Conservation (phyloP, 1,140 invertebrate genomes). For the Solen grandis region DNA sequence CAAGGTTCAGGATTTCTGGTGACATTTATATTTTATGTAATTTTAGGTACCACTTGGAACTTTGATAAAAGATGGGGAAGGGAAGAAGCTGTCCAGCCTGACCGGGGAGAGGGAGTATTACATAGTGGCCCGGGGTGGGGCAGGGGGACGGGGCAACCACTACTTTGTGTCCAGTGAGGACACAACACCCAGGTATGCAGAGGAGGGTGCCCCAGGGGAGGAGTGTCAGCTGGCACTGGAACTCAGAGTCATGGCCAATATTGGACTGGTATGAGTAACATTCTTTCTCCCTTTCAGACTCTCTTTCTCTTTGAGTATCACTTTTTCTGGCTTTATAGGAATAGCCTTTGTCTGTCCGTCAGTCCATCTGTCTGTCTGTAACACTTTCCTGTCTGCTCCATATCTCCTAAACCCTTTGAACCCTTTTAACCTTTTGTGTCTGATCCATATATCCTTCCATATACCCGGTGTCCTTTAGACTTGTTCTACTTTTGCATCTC, state of each 20-base stretch:
- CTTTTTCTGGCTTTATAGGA: neutral
- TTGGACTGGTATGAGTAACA: constrained; percentile 88
- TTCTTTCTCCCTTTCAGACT: neutral
- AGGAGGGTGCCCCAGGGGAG: constrained; percentile 94
- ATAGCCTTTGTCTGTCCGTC: constrained; percentile 11
- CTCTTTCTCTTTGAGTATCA: neutral
- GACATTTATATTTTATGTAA: no score
- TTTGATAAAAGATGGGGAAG: constrained; percentile 85
- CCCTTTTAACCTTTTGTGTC: no score
- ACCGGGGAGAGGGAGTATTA: constrained; percentile 89
- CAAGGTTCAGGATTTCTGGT: no score
- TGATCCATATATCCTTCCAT: no score
- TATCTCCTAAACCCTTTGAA: no score
- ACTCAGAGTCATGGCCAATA: constrained; percentile 95
- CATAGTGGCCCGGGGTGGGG: constrained; percentile 95
- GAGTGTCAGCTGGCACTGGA: constrained; percentile 85
- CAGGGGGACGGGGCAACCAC: constrained; percentile 96
- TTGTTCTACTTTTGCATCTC: no score
- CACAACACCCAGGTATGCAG: constrained; percentile 92
- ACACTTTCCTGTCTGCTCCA: no score
- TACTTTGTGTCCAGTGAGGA: constrained; percentile 92
- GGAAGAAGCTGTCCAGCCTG: constrained; percentile 88
- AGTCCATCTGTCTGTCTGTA: no score
- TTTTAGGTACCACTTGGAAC: constrained; percentile 93
- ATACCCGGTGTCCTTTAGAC: no score